These are phyloP conservation scores for Tragelaphus strepsiceros DNA, from an alignment of 2,113 vertebrate genomes.

Conservation along the genomic window DNA sequence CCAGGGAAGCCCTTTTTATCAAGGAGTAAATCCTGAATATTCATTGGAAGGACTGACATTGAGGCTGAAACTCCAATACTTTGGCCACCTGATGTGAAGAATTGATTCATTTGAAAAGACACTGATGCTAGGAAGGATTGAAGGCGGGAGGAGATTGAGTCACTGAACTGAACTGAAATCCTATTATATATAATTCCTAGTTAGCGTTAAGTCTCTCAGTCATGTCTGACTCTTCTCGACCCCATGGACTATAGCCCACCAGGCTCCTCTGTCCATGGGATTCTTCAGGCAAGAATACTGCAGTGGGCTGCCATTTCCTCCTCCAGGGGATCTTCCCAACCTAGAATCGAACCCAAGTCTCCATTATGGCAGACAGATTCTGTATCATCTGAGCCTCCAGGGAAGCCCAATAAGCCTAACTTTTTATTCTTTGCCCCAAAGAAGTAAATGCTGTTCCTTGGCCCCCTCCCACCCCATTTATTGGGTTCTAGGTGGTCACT, in stretches of 20 bases:
- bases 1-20: not conserved
- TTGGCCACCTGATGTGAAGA: not conserved
- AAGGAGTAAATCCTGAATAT: not conserved
- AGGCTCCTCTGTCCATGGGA: not conserved
- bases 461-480: not conserved
- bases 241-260: not conserved
- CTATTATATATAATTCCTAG: not conserved
- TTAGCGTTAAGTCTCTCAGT: not conserved
- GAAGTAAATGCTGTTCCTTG: not conserved
- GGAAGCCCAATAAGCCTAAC: not conserved
- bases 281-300: not conserved
- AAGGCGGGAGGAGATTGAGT: not conserved
- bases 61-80: not conserved
- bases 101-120: not conserved
- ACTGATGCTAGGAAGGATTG: not conserved
- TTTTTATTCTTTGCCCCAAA: not conserved
- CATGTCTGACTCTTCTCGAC: not conserved
- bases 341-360: not conserved
- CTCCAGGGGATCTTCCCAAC: not conserved
- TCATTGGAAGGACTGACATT: not conserved
- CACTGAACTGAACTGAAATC: not conserved
- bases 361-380: not conserved
- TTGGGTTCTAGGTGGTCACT: not conserved
- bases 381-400: not conserved
- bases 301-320: not conserved